These are phyloP conservation scores for Vipera ursinii DNA, from an alignment of 2,797 vertebrate species.

Conservation along the genomic window DNA sequence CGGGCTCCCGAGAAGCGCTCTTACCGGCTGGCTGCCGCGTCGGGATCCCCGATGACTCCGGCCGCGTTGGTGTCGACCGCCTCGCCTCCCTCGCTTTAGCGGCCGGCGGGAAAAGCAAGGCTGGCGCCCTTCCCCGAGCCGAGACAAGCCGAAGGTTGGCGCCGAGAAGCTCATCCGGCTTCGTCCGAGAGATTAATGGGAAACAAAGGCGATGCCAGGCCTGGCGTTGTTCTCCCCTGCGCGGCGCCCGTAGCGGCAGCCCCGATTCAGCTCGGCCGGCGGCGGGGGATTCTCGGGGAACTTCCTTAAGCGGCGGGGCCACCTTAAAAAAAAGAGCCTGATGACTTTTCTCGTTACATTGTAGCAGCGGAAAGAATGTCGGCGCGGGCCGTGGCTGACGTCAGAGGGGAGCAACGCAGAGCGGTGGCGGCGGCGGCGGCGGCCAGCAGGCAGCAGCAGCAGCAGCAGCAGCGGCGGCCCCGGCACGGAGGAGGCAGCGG, in stretches of 20 bases:
- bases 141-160: not conserved
- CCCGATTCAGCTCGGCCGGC: slow-evolving; percentile 20
- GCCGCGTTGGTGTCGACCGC: not conserved
- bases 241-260: not conserved
- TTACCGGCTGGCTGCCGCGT: not conserved
- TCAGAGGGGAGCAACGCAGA: slow-evolving; percentile 96
- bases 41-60: slow-evolving; percentile 2
- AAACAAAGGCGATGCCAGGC: slow-evolving; percentile 9
- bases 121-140: not conserved
- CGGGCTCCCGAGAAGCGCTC: not conserved
- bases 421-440: slow-evolving; percentile 73
- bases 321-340: slow-evolving; percentile 68
- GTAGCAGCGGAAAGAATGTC: slow-evolving; percentile 99
- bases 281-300: slow-evolving; percentile 40
- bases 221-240: not conserved
- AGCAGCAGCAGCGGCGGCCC: slow-evolving; percentile 70
- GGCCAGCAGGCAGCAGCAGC: slow-evolving; percentile 69
- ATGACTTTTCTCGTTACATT: slow-evolving; percentile 86
- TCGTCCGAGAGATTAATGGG: not conserved
- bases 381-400: slow-evolving; percentile 98
- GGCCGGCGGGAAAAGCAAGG: not conserved
- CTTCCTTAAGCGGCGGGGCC: slow-evolving; percentile 71
- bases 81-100: not conserved
- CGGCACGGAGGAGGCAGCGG: slow-evolving; percentile 79
- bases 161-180: not conserved